Evolutionary conservation across 2,113 vertebrate species (phyloP).

Genomic region (Hydropotes inermis): DNA sequence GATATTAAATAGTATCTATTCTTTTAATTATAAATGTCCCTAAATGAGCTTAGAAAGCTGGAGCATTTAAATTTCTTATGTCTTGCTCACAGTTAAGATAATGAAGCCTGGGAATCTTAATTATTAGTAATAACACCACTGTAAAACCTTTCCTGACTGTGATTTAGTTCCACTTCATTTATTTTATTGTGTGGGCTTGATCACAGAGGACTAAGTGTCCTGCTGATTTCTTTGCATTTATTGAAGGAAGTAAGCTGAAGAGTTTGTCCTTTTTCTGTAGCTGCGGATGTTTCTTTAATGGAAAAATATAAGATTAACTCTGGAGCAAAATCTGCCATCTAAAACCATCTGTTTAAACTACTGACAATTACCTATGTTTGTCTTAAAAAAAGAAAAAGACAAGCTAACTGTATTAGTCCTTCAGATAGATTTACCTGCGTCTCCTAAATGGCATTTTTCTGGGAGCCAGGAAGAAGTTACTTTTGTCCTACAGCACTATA

Average conservation of each 20-base stretch:
- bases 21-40: constrained; percentile 35
- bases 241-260: constrained; percentile 39
- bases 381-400: not conserved
- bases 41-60: constrained; percentile 6
- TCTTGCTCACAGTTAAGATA: constrained; percentile 23
- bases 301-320: not conserved
- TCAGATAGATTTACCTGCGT: not conserved
- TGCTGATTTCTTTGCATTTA: constrained; percentile 45
- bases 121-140: constrained; percentile 51
- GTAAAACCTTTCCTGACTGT: constrained; percentile 22
- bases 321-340: constrained; percentile 42
- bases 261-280: constrained; percentile 34
- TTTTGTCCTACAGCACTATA: not conserved
- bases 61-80: not conserved
- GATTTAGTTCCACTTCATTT: constrained; percentile 55
- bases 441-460: not conserved
- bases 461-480: not conserved
- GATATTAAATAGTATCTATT: not conserved
- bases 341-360: constrained; percentile 53
- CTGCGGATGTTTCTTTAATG: constrained; percentile 61
- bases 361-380: not conserved
- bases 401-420: not conserved
- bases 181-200: constrained; percentile 57
- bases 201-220: constrained; percentile 51
- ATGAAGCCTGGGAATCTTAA: constrained; percentile 13